A percentile compares a stretch with the other conserved stretches of the same genome.
phyloP scores from a whole-genome alignment of 2,113 vertebrate species.

The Hypomesus transpacificus region DNA sequence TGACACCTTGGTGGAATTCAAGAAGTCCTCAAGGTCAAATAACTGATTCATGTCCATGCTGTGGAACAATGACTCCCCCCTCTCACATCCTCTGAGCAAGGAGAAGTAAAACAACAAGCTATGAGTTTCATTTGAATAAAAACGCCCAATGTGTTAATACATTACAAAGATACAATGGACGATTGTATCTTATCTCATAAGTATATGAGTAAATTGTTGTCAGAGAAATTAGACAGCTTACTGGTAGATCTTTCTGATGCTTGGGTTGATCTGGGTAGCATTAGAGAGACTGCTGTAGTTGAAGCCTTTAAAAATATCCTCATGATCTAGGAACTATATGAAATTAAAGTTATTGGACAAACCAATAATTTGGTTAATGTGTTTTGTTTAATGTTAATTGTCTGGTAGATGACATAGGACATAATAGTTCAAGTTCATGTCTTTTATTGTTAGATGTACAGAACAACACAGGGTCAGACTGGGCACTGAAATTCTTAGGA shows the following conservation, averaged over 20 bases:
- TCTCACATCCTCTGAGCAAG: slow-evolving; percentile 30
- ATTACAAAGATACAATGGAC: too few relatives aligned
- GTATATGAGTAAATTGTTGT: neutral
- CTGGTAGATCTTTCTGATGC: slow-evolving; percentile 12
- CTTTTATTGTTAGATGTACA: too few relatives aligned
- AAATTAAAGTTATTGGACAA: neutral
- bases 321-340: slow-evolving; percentile 71
- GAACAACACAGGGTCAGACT: too few relatives aligned
- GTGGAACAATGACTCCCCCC: slow-evolving; percentile 31
- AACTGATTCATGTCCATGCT: slow-evolving; percentile 23
- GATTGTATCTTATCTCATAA: neutral
- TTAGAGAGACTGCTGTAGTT: neutral
- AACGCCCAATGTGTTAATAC: too few relatives aligned
- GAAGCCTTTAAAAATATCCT: slow-evolving; percentile 60
- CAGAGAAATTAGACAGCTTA: neutral
- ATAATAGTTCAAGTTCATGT: too few relatives aligned
- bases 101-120: neutral
- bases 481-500: too few relatives aligned
- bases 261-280: slow-evolving; percentile 7
- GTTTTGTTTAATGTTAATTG: neutral
- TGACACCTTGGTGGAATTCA: slow-evolving; percentile 27
- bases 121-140: too few relatives aligned
- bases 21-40: slow-evolving; percentile 29
- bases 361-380: neutral
- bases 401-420: too few relatives aligned